Base-by-base conservation (phyloP, 2,888 invertebrate species). In the Troilus luridus region DNA sequence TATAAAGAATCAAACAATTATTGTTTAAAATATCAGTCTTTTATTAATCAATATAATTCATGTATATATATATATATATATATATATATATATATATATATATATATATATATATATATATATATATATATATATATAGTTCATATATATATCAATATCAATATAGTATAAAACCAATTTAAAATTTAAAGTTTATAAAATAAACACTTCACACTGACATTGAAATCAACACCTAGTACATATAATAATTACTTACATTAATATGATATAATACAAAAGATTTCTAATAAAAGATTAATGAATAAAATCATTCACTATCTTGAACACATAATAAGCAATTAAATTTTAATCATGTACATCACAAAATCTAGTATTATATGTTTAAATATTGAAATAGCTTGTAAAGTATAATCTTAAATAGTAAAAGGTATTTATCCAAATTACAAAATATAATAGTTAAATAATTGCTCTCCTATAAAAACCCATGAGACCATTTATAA, bases 1-100 rank as follows among this genome's bases (percentile, higher is more conserved):
- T 64, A 64, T 64, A 64, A 64, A 64, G 10, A 64, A 21, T 17
- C 14, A 60, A 17, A n/a, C 19, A 64, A 19, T 19, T n/a, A n/a
- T n/a, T n/a, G n/a, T n/a, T 64, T n/a, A 10, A 64, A 64, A 64
- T 64, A 64, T 64, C 64, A 64, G 64, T 64, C 64, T 64, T 64
- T 21, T 64, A 64, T 21, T n/a, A 64, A n/a, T 14, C n/a, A 41
- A 41, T 41, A 41, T 5, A 41, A 5, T 41, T 41, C n/a, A n/a
- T n/a, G n/a, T n/a, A n/a, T n/a, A n/a, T n/a, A n/a, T n/a, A n/a
- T n/a, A n/a, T n/a, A n/a, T n/a, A n/a, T n/a, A n/a, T n/a, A n/a
- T n/a, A n/a, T n/a, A n/a, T n/a, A n/a, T n/a, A n/a, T n/a, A n/a
- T n/a, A n/a, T n/a, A n/a, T n/a, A n/a, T n/a, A n/a, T n/a, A n/a